phyloP scores from a whole-genome alignment of 2,888 invertebrate genomes.

The Apamea anceps region DNA sequence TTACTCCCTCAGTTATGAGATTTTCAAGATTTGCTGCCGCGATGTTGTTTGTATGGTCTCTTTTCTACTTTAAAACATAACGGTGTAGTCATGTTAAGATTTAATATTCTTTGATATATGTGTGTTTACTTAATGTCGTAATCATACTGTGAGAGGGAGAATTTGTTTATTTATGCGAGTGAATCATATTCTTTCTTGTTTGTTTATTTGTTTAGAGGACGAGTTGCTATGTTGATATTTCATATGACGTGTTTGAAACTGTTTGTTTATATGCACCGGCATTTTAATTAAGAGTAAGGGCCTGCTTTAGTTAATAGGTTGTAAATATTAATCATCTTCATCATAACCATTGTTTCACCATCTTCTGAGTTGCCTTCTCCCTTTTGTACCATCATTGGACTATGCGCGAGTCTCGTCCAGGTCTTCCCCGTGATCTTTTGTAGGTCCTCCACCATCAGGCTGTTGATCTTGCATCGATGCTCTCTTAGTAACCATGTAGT shows the following conservation, averaged over 20 bases:
- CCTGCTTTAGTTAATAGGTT: background rate
- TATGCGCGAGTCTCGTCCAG: background rate
- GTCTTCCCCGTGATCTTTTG: background rate
- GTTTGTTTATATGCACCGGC: background rate
- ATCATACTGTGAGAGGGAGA: background rate
- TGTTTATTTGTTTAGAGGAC: background rate
- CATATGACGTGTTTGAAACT: background rate
- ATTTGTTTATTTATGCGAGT: conserved; percentile 14
- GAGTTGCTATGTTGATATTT: background rate
- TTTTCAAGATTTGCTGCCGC: conserved; percentile 19
- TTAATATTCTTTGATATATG: conserved; percentile 40
- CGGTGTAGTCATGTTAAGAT: background rate
- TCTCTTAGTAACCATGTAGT: background rate
- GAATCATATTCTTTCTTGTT: conserved; percentile 1
- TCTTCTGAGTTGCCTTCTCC: too few species aligned
- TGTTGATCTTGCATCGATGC: background rate
- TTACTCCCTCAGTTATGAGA: conserved; percentile 16
- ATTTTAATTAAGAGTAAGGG: background rate
- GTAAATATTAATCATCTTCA: background rate
- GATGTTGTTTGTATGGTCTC: conserved; percentile 3
- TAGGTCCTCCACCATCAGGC: background rate
- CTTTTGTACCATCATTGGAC: background rate
- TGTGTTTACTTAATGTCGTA: background rate
- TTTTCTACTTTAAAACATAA: conserved; percentile 15
- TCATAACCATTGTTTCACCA: background rate